Evolutionary conservation across 2,113 vertebrate species (phyloP).

Genomic region (Onychostruthus taczanowskii): DNA sequence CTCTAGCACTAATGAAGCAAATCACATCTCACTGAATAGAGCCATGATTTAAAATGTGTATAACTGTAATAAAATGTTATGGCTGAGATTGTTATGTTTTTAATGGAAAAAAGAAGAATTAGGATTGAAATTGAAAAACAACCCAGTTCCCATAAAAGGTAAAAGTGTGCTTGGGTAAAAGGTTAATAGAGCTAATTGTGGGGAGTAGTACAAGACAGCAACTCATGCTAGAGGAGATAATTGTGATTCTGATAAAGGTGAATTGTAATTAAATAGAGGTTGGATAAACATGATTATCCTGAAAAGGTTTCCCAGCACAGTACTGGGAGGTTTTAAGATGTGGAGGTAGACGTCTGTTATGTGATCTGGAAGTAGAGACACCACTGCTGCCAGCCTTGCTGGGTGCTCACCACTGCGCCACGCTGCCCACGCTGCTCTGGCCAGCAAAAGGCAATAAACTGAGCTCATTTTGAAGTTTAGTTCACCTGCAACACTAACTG

Average conservation of each 20-base stretch:
- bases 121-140: slow-evolving; percentile 1
- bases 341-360: accelerated
- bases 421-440: accelerated
- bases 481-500: neutral
- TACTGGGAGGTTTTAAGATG: neutral
- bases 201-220: neutral
- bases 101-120: neutral
- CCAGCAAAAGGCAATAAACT: neutral
- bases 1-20: neutral
- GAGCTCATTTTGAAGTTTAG: neutral
- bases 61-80: neutral
- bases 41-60: neutral
- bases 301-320: neutral
- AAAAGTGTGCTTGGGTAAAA: neutral
- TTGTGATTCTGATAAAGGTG: neutral
- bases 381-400: neutral
- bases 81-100: neutral
- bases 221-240: neutral
- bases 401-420: accelerated
- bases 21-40: neutral
- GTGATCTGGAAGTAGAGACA: neutral
- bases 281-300: neutral
- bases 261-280: slow-evolving; percentile 15
- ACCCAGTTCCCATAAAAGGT: neutral
- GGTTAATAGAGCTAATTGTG: slow-evolving; percentile 33